Evolutionary conservation across 1,140 invertebrate genomes (phyloP), one percentile per base, ranked within the genome.

Genomic region (Lordiphosa clarofinis): DNA sequence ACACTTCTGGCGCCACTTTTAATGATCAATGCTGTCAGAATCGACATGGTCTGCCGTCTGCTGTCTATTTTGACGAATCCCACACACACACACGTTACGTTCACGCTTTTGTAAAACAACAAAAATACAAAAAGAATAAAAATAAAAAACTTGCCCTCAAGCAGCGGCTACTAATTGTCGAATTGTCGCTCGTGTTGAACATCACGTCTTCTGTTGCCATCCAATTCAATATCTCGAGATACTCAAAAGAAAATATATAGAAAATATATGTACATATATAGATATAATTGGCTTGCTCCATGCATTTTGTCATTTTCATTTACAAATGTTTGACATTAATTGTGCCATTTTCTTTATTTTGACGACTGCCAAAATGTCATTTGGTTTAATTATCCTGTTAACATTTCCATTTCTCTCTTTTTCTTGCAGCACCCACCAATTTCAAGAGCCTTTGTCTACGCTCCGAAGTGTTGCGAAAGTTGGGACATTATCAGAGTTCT

Each of bases 371-470:
- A 12, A 11, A 7, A 31, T 12, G 43, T 46, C 43, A 50, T 63
- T 56, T 50, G 28, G n/a, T 0, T 10, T 21, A 33, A 12, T 44
- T n/a, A n/a, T n/a, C n/a, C n/a, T n/a, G n/a, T n/a, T 39, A 21
- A 10, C 7, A 19, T 48, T 31, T 43, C 42, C 9, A 42, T 49
- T 50, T 6, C 4, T 15, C 1, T 15, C 15, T 15, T 40, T 44
- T 69, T 58, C 43, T 92, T 93, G 13, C 90, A 95, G 94, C 91
- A 60, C 92, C 92, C 5, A 91, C 91, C 48, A 94, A 94, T 87
- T 93, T 94, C 73, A 89, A 94, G 55, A 90, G 94, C 55, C 90
- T 93, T 37, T 92, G 93, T 61, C 93, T 94, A 79, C 91, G 94
- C 65, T 92, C 93, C 10, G 92, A 94, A 78, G 92, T 92, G 35